Evolutionary conservation across 1,140 invertebrate species (phyloP), one percentile per base, ranked within the genome.

Genomic region (Platorchestia sp.): DNA sequence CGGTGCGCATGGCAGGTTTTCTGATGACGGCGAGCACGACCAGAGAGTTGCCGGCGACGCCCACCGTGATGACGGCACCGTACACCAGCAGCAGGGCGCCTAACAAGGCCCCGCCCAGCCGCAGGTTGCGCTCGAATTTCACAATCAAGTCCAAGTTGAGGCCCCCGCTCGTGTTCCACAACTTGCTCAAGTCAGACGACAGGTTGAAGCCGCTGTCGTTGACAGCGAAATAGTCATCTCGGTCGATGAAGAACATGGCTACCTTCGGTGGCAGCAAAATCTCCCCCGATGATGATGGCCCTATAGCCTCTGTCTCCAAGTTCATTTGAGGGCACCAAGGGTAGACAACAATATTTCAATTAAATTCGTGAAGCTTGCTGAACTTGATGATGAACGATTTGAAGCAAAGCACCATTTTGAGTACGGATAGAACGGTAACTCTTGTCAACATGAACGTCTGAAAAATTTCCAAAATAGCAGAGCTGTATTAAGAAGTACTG

Each of bases 1-100:
- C 97, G 1, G 98, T 98, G 43, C 97, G 97, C 97, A 98, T 98
- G 86, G 97, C 97, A 27, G 97, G 97, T 96, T 97, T 97, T 53
- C 97, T 96, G 16, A 97, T 97, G 36, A 96, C 96, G 44, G 96
- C 95, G 40, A 90, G 45, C 19, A 98, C 97, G 27, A 97, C 97
- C 95, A 97, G 97, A 6, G 95, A 75, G 95, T 96, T 96, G 40
- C 96, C 96, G 22, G 95, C 86, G 27, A 96, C 93, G 16, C 96
- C 96, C 40, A 96, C 45, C 36, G 95, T 45, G 0, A 96, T 96
- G 45, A 96, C 86, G 95, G 47, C 45, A 0, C 95, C 96, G 95
- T 96, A 96, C 5, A 95, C 59, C 14, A 95, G 41, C 45, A 96
- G 95, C 36, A 96, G 86, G 7, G 86, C 44, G 40, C 41, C 87